phyloP scores from a whole-genome alignment of 2,888 invertebrate genomes.

The Scaptomyza flava region DNA sequence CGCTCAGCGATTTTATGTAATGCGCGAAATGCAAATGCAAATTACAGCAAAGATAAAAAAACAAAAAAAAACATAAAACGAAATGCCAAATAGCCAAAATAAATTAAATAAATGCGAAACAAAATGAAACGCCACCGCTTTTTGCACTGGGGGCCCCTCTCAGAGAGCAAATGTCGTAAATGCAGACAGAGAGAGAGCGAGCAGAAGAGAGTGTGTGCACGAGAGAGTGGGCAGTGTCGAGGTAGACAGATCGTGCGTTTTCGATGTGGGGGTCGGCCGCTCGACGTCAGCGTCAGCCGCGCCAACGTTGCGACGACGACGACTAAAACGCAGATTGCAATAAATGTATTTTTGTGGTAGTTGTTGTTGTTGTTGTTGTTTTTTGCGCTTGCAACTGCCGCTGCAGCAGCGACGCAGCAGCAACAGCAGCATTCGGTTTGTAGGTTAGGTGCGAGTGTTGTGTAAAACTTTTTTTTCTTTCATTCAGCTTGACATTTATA shows the following conservation, averaged over 20 bases:
- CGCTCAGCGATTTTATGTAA: constrained; percentile 70
- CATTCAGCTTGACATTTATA: constrained; percentile 36
- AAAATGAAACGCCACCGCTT: constrained; percentile 55
- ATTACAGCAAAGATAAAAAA: constrained; percentile 21
- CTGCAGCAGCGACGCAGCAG: constrained; percentile 32
- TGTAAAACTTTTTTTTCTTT: constrained; percentile 61
- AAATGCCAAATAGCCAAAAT: constrained; percentile 65
- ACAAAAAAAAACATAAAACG: constrained; percentile 24
- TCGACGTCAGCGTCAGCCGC: constrained; percentile 23
- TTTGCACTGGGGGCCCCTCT: constrained; percentile 28
- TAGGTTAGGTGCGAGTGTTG: constrained; percentile 81
- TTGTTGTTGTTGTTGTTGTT: constrained; percentile 23
- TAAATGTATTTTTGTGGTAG: constrained; percentile 27
- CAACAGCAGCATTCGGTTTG: constrained; percentile 51
- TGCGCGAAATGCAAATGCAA: constrained; percentile 60
- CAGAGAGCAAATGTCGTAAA: constrained; percentile 2
- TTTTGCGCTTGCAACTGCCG: constrained; percentile 49
- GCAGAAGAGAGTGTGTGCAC: constrained; percentile 11
- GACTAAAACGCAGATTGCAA: constrained; percentile 68
- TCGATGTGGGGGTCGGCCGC: constrained; percentile 53
- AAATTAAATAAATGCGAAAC: constrained; percentile 50
- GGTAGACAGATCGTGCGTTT: constrained; percentile 53
- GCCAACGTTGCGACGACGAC: constrained; percentile 19
- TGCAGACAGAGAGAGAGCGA: constrained; percentile 19
- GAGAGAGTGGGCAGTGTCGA: constrained; percentile 28